Base-by-base conservation (phyloP, 2,888 invertebrate genomes). In the Matsumyia berberina region DNA sequence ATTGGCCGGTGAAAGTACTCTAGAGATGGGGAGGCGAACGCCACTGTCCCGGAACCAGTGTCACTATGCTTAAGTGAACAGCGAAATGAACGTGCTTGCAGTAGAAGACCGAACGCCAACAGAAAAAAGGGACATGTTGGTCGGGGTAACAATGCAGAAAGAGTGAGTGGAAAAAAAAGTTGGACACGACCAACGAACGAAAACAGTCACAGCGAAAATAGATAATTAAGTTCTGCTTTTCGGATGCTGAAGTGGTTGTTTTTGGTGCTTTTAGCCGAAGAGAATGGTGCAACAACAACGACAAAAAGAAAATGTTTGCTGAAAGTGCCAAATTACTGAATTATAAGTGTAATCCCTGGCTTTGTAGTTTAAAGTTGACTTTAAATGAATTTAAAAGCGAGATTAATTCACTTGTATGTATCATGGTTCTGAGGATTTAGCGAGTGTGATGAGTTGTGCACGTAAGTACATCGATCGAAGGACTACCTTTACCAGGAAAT, bases 31-130 rank as follows among this genome's bases (percentile, higher is more conserved):
- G 31, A 67, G 49, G 55, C 69, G 31, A 64, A 24, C 55, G 57
- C 31, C 64, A 58, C 57, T 69, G 70, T 58, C 39, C 66, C 53
- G 83, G 78, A 73, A 83, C 83, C 67, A 53, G 74, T 57, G 42
- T 64, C 73, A 74, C 83, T 79, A 74, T 77, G 83, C 69, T 79
- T 77, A 74, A 85, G 79, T 79, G 83, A 79, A 79, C 83, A 85
- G 58, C 64, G 79, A 74, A 85, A 79, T 85, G 74, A 58, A 85
- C 73, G 83, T 79, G 64, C 74, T 57, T 69, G 53, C 60, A 64
- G 35, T n/a, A 60, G 53, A 44, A 24, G 39, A 53, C 17, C 42
- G 44, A 33, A 15, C 31, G 46, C 6, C 15, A 39, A 24, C 24
- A 24, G 24, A 15, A 53, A 42, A 62, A 37, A 69, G 67, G 53